Evolutionary conservation across 1,140 invertebrate species (phyloP).

Genomic region (Pseudomyrmex flavicornis): DNA sequence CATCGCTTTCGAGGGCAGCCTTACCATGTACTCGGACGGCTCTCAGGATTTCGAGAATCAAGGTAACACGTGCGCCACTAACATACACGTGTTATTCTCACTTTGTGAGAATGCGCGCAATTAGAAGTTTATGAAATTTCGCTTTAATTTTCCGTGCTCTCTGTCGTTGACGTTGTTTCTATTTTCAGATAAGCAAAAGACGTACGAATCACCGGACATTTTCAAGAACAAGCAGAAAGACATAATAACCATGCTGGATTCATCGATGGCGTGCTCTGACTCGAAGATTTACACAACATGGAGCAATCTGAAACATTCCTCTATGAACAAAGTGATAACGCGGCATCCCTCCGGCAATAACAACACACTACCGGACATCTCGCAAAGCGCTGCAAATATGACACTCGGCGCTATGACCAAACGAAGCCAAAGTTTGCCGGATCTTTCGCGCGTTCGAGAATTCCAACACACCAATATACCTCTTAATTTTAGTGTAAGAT

Average conservation of each 20-base stretch:
- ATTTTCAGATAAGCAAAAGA: slow-evolving; percentile 81
- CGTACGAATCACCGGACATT: slow-evolving; percentile 75
- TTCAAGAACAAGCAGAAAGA: slow-evolving; percentile 79
- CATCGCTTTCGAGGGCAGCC: slow-evolving; percentile 96
- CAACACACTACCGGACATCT: slow-evolving; percentile 86
- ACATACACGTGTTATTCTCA: not conserved
- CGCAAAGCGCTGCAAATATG: slow-evolving; percentile 71
- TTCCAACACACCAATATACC: slow-evolving; percentile 77
- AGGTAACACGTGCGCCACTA: slow-evolving; percentile 81
- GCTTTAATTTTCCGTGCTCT: no score
- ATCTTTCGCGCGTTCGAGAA: slow-evolving; percentile 76
- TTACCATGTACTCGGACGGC: slow-evolving; percentile 93
- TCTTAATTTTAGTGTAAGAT: slow-evolving; percentile 82
- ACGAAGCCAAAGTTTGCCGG: slow-evolving; percentile 81
- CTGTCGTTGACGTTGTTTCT: slow-evolving; percentile 2
- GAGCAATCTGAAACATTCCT: slow-evolving; percentile 90
- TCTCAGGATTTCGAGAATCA: slow-evolving; percentile 90
- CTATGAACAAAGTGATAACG: slow-evolving; percentile 82
- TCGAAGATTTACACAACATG: slow-evolving; percentile 92
- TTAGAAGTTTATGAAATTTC: no score
- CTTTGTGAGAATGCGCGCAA: no score
- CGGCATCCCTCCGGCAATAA: slow-evolving; percentile 93
- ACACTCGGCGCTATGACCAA: slow-evolving; percentile 69
- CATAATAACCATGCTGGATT: slow-evolving; percentile 86
- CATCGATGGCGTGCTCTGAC: slow-evolving; percentile 93